Conservation (phyloP, 1,140 invertebrate species). For the Stegodyphus dumicola region DNA sequence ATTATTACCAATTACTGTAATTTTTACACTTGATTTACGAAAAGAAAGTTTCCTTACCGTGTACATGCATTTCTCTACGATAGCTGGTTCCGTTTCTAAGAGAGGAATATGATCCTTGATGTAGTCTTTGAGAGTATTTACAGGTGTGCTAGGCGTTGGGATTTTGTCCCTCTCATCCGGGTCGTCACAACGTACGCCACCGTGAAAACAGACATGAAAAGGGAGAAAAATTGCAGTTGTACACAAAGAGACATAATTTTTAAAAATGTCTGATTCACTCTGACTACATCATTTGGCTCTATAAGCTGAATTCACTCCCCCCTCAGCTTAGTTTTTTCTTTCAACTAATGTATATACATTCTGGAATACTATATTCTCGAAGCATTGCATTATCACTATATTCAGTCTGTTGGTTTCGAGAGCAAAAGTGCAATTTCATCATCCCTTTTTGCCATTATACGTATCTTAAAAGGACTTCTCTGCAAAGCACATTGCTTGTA, state of each 20-base stretch:
- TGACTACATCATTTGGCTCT: too few relatives aligned
- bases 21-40: not conserved
- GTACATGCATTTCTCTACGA: conserved; percentile 52
- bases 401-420: too few relatives aligned
- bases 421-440: too few relatives aligned
- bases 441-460: too few relatives aligned
- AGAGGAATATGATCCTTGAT: conserved; percentile 20
- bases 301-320: too few relatives aligned
- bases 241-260: not conserved
- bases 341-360: too few relatives aligned
- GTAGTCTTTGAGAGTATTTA: not conserved
- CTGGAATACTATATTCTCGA: too few relatives aligned
- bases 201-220: conserved; percentile 20
- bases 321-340: too few relatives aligned
- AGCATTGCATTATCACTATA: too few relatives aligned
- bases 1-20: too few relatives aligned
- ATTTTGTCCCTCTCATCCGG: conserved; percentile 35
- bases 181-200: not conserved
- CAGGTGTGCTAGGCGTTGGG: not conserved
- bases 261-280: not conserved
- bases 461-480: too few relatives aligned
- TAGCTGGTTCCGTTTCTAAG: conserved; percentile 25
- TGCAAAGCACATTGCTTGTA: too few relatives aligned
- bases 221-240: not conserved
- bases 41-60: conserved; percentile 25